Conservation (phyloP, 1,140 invertebrate genomes). For the Olivierus martensii region DNA sequence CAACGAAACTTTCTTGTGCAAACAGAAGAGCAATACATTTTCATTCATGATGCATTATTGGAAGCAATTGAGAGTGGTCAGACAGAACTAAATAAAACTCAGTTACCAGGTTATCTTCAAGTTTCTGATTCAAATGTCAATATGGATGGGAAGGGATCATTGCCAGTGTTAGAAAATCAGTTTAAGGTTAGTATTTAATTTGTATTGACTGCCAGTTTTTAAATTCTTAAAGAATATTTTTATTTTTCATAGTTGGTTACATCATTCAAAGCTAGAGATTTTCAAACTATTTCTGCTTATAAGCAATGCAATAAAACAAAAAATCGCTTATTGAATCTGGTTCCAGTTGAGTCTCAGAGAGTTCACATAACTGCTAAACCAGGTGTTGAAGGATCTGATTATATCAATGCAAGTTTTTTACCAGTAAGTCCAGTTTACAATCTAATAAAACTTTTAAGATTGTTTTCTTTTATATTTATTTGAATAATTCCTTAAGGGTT, state of each 20-base stretch:
- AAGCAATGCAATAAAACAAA: slow-evolving; percentile 72
- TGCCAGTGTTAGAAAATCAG: slow-evolving; percentile 19
- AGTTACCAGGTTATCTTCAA: slow-evolving; percentile 46
- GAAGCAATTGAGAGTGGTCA: slow-evolving; percentile 84
- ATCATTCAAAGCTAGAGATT: slow-evolving; percentile 63
- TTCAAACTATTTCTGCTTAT: slow-evolving; percentile 69
- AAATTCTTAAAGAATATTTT: background rate
- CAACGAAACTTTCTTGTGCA: slow-evolving; percentile 44
- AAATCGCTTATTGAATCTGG: slow-evolving; percentile 60
- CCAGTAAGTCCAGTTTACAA: slow-evolving; percentile 23
- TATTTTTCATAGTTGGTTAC: slow-evolving; percentile 7
- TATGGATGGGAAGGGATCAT: slow-evolving; percentile 8
- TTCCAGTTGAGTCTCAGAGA: slow-evolving; percentile 69
- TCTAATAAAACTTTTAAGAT: background rate
- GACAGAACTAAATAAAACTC: slow-evolving; percentile 57
- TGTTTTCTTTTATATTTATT: background rate
- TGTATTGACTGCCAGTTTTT: background rate
- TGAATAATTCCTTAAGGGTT: slow-evolving; percentile 22
- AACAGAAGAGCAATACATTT: slow-evolving; percentile 80
- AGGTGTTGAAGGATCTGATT: slow-evolving; percentile 88
- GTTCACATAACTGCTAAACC: slow-evolving; percentile 84
- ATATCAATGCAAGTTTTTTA: slow-evolving; percentile 92
- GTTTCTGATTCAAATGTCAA: slow-evolving; percentile 26
- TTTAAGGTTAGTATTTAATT: slow-evolving; percentile 12
- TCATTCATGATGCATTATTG: slow-evolving; percentile 85